Percentiles rank a stretch among this genome's conserved stretches.
Conservation (phyloP, 2,797 vertebrate species). For the Eptatretus atami region DNA sequence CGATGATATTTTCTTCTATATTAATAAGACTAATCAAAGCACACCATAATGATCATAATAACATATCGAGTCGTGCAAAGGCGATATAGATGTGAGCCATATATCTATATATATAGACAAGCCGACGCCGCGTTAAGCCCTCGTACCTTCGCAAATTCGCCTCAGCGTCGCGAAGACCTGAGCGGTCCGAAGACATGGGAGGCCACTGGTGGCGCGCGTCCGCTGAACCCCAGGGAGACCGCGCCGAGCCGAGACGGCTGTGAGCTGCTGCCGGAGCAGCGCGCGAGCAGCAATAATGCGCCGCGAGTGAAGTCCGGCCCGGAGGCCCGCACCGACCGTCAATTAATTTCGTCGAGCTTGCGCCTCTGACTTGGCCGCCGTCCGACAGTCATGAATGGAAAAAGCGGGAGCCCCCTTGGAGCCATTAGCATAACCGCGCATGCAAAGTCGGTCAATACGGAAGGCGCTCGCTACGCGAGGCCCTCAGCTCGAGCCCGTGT, state of each 20-base stretch:
- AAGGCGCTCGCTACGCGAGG: too few species aligned
- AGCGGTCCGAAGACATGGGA: background rate
- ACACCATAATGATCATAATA: conserved; percentile 19
- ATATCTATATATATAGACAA: background rate
- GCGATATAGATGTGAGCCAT: too few species aligned
- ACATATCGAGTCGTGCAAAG: conserved; percentile 11
- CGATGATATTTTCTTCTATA: too few species aligned
- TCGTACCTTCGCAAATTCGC: background rate
- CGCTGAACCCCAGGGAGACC: too few species aligned
- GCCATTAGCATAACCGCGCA: too few species aligned
- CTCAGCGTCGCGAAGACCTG: background rate
- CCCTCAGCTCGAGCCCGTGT: too few species aligned
- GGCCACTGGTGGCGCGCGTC: background rate
- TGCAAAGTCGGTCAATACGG: too few species aligned
- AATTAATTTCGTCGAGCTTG: conserved; percentile 90
- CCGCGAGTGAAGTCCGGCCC: conserved; percentile 15
- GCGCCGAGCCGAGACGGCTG: conserved; percentile 11
- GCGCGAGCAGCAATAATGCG: background rate
- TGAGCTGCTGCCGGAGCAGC: conserved; percentile 31
- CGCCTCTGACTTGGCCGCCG: conserved; percentile 87
- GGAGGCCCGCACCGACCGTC: conserved; percentile 99
- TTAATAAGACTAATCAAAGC: too few species aligned
- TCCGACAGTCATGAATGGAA: conserved; percentile 99
- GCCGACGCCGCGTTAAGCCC: background rate
- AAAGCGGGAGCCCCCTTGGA: too few species aligned